These are phyloP conservation scores for Pammene fasciana DNA, from an alignment of 2,888 invertebrate species.

Conservation along the genomic window DNA sequence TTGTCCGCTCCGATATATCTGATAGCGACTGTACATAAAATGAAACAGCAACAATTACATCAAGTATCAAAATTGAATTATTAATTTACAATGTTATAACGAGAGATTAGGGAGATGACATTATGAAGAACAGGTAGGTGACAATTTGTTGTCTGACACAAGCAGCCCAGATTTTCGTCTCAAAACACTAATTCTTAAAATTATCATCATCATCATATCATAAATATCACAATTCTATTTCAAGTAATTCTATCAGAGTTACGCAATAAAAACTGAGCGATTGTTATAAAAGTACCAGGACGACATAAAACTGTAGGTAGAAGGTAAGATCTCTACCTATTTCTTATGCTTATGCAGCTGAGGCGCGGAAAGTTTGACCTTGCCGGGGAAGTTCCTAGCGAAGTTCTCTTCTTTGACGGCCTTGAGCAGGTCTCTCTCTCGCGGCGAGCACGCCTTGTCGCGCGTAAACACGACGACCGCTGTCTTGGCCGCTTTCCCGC, in stretches of 20 bases:
- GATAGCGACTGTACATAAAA: too few relatives aligned
- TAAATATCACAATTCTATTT: conserved; percentile 12
- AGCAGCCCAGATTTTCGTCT: not conserved
- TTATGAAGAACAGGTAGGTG: not conserved
- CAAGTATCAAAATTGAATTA: too few relatives aligned
- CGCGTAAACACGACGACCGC: conserved; percentile 94
- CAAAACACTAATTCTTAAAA: not conserved
- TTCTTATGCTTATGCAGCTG: conserved; percentile 88
- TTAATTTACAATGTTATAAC: too few relatives aligned
- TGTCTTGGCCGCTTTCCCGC: conserved; percentile 97
- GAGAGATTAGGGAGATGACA: too few relatives aligned
- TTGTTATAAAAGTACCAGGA: not conserved
- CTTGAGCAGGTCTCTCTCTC: conserved; percentile 95
- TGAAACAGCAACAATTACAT: too few relatives aligned
- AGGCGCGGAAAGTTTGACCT: conserved; percentile 96
- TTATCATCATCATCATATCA: conserved; percentile 4
- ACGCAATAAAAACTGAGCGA: not conserved
- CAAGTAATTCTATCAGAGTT: not conserved
- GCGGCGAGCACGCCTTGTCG: conserved; percentile 87
- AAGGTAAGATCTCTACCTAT: conserved; percentile 37
- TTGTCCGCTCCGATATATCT: too few relatives aligned
- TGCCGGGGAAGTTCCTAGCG: conserved; percentile 97
- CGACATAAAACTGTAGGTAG: not conserved
- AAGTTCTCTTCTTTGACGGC: conserved; percentile 96
- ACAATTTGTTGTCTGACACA: not conserved